Conservation (phyloP, 2,888 invertebrate species). For the Liodrosophila aerea region DNA sequence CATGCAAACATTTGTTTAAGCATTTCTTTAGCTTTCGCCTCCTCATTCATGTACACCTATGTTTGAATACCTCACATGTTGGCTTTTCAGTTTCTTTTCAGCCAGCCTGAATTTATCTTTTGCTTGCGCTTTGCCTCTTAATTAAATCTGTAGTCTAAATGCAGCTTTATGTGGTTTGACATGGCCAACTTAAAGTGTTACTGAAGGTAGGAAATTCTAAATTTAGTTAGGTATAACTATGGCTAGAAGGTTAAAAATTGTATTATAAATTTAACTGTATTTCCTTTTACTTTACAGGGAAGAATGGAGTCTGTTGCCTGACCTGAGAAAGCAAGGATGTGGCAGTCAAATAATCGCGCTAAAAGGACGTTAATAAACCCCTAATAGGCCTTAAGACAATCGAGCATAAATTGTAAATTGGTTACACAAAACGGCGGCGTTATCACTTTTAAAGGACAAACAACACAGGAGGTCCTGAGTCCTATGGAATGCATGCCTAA, state of each 20-base stretch:
- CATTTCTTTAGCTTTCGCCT: conserved; percentile 26
- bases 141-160: conserved; percentile 28
- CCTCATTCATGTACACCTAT: conserved; percentile 21
- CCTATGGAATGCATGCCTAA: conserved; percentile 17
- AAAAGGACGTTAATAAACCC: conserved; percentile 61
- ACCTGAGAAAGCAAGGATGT: too few species aligned
- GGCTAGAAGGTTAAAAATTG: too few species aligned
- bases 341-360: conserved; percentile 26
- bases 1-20: conserved; percentile 56
- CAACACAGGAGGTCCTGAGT: conserved; percentile 70
- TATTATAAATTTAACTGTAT: too few species aligned
- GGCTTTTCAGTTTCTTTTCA: conserved; percentile 25
- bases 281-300: too few species aligned
- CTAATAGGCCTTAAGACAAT: conserved; percentile 9
- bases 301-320: too few species aligned
- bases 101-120: conserved; percentile 6
- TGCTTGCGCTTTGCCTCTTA: conserved; percentile 26
- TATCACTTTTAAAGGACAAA: conserved; percentile 73
- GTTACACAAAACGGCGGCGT: conserved; percentile 57
- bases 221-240: too few species aligned
- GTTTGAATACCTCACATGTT: conserved; percentile 37
- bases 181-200: background rate
- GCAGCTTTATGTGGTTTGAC: background rate
- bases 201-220: too few species aligned
- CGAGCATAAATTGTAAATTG: conserved; percentile 48